Conservation (phyloP, 2,888 invertebrate species). For the Ganaspis brasiliensis region DNA sequence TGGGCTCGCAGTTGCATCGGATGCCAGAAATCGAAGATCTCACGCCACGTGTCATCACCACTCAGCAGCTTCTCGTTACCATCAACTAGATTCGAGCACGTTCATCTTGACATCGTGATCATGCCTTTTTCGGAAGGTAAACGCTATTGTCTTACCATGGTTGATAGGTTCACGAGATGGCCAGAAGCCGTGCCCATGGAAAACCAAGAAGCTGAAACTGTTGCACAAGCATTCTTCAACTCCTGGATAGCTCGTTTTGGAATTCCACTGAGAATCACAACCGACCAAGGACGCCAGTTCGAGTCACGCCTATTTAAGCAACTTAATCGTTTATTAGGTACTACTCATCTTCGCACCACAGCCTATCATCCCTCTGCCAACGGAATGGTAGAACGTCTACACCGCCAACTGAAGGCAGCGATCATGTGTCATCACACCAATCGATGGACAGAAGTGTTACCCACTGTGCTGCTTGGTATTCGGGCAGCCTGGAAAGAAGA, state of each 20-base stretch:
- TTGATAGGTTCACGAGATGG: slow-evolving; percentile 69
- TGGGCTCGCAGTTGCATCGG: slow-evolving; percentile 71
- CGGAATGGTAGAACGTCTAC: slow-evolving; percentile 56
- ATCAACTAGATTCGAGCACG: slow-evolving; percentile 67
- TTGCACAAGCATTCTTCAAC: not conserved
- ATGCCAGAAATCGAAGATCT: slow-evolving; percentile 74
- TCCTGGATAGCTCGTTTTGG: slow-evolving; percentile 63
- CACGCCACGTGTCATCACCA: slow-evolving; percentile 68
- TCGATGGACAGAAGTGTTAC: slow-evolving; percentile 62
- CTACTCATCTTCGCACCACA: slow-evolving; percentile 45
- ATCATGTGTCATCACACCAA: slow-evolving; percentile 41
- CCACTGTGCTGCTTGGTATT: slow-evolving; percentile 64
- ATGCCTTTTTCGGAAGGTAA: slow-evolving; percentile 23
- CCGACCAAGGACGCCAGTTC: slow-evolving; percentile 66
- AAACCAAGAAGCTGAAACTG: not conserved
- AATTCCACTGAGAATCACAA: slow-evolving; percentile 57
- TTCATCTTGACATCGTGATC: slow-evolving; percentile 73
- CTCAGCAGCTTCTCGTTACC: slow-evolving; percentile 63
- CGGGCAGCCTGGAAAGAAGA: slow-evolving; percentile 68
- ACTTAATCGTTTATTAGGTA: slow-evolving; percentile 42
- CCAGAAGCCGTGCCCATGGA: not conserved
- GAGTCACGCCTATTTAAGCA: slow-evolving; percentile 60
- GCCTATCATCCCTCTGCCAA: slow-evolving; percentile 54
- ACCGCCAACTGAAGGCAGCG: slow-evolving; percentile 44
- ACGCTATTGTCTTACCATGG: slow-evolving; percentile 73